phyloP scores from a whole-genome alignment of 1,140 invertebrate genomes.

The Onthophagus taurus region DNA sequence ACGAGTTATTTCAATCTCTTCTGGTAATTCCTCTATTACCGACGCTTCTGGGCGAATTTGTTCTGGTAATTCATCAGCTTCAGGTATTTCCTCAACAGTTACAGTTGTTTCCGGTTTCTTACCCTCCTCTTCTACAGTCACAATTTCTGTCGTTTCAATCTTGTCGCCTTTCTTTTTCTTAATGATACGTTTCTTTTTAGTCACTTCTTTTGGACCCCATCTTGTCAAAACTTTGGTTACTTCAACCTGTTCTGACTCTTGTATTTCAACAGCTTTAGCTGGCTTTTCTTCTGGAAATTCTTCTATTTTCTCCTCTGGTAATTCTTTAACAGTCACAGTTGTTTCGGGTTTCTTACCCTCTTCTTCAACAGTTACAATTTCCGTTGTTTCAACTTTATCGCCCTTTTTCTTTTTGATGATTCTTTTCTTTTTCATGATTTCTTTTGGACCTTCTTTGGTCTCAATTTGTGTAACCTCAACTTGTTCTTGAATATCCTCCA shows the following conservation, averaged over 20 bases:
- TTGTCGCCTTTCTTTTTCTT: conserved; percentile 26
- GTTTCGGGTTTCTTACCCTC: conserved; percentile 24
- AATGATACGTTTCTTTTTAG: conserved; percentile 26
- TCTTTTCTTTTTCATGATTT: conserved; percentile 26
- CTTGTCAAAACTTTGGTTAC: conserved; percentile 18
- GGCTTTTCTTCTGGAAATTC: conserved; percentile 20
- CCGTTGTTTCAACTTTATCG: conserved; percentile 24
- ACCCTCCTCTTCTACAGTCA: conserved; percentile 31
- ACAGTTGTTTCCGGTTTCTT: conserved; percentile 32
- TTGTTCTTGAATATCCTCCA: conserved; percentile 19
- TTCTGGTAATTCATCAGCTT: conserved; percentile 20
- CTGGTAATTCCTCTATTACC: conserved; percentile 22
- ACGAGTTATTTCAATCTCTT: conserved; percentile 29
- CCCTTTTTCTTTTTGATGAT: conserved; percentile 27
- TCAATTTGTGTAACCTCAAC: conserved; percentile 16
- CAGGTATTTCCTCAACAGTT: conserved; percentile 22
- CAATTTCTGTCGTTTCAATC: conserved; percentile 30
- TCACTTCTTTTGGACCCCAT: conserved; percentile 25
- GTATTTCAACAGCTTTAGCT: conserved; percentile 1
- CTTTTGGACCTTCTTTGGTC: conserved; percentile 18
- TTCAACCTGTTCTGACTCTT: conserved; percentile 14
- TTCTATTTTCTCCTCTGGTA: conserved; percentile 21
- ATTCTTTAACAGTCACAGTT: conserved; percentile 24
- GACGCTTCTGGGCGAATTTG: conserved; percentile 9
- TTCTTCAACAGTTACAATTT: conserved; percentile 30